Percentiles rank a stretch among this genome's conserved stretches.
Conservation (phyloP, 2,113 vertebrate species). For the Melanocharis versteri region DNA sequence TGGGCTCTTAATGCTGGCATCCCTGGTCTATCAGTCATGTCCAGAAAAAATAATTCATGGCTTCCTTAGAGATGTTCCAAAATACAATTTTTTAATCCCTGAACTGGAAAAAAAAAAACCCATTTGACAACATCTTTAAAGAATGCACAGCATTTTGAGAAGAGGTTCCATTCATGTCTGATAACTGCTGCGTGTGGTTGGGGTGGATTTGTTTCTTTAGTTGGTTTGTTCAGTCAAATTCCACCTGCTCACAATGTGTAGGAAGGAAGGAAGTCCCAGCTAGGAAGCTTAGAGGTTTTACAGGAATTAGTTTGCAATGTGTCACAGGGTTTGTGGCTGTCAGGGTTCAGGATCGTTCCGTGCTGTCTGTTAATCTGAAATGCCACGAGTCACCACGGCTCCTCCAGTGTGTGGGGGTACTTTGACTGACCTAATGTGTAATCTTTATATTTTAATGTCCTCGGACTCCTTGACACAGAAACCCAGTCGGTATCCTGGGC, state of each 20-base stretch:
- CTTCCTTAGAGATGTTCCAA: background rate
- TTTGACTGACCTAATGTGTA: background rate
- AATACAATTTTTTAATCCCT: background rate
- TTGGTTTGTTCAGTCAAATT: background rate
- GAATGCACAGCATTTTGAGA: background rate
- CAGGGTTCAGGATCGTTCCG: background rate
- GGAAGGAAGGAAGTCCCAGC: background rate
- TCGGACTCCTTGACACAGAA: background rate
- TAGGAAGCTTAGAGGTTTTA: background rate
- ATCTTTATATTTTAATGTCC: background rate
- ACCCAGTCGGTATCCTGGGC: background rate
- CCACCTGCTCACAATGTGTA: background rate
- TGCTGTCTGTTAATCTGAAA: background rate
- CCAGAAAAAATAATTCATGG: background rate
- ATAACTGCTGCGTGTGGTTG: background rate
- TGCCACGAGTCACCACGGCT: fast-evolving
- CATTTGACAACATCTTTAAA: background rate
- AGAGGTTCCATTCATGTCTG: background rate
- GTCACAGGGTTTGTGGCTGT: background rate
- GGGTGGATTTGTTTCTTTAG: background rate
- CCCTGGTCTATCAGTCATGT: background rate
- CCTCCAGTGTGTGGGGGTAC: background rate
- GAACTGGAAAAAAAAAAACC: background rate
- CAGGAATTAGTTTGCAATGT: background rate
- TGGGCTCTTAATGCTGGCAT: background rate